A percentile compares a stretch with the other conserved stretches of the same genome.
phyloP scores from a whole-genome alignment of 2,113 vertebrate genomes.

The Nannobrachium achirus region DNA sequence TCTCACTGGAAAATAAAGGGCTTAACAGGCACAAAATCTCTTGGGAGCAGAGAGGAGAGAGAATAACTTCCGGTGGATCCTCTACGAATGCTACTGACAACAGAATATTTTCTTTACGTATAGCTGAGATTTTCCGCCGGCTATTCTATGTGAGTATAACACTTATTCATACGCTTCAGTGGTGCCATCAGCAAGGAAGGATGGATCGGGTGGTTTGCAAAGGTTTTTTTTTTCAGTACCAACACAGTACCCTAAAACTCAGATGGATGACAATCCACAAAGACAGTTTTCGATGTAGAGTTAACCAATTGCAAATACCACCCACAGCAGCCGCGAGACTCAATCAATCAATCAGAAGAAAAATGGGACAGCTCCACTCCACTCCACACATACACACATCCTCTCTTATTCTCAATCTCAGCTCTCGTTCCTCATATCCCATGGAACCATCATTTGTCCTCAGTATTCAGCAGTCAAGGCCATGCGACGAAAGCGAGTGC shows the following conservation, averaged over 20 bases:
- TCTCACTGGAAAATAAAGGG: slow-evolving; percentile 73
- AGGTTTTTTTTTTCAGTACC: slow-evolving; percentile 31
- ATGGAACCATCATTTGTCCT: slow-evolving; percentile 22
- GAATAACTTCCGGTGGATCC: slow-evolving; percentile 33
- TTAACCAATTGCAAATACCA: slow-evolving; percentile 41
- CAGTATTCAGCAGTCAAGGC: slow-evolving; percentile 42
- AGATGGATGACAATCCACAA: slow-evolving; percentile 45
- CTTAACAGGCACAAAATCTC: slow-evolving; percentile 77
- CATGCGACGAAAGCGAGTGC: slow-evolving; percentile 60
- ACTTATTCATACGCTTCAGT: slow-evolving; percentile 22
- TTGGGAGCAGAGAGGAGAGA: slow-evolving; percentile 24
- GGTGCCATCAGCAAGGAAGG: slow-evolving; percentile 35
- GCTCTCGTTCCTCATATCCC: slow-evolving; percentile 26
- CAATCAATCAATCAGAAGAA: slow-evolving; percentile 27
- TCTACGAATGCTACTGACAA: slow-evolving; percentile 12
- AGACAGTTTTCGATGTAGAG: slow-evolving; percentile 38
- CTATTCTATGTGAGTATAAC: neutral
- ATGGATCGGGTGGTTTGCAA: slow-evolving; percentile 11
- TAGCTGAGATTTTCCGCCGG: slow-evolving; percentile 11
- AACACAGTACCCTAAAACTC: slow-evolving; percentile 38
- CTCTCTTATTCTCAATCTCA: slow-evolving; percentile 31
- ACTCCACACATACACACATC: neutral
- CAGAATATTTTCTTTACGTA: slow-evolving; percentile 3
- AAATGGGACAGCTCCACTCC: slow-evolving; percentile 9
- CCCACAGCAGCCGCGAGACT: slow-evolving; percentile 28